Base-by-base conservation (phyloP, 1,140 invertebrate species). In the Polyergus mexicanus region DNA sequence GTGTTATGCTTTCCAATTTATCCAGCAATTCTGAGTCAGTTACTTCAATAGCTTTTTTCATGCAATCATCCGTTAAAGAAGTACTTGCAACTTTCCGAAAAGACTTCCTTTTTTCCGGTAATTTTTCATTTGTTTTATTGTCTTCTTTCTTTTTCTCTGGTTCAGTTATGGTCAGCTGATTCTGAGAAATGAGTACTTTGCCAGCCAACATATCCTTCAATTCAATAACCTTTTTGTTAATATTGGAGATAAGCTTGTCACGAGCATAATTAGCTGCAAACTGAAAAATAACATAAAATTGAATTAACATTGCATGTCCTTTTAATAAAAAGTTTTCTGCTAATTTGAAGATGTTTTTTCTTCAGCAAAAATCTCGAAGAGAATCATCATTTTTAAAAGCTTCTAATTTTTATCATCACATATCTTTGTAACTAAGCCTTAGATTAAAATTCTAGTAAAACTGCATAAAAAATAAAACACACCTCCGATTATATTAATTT, bases 181-280 rank as follows among this genome's bases (percentile, higher is more conserved):
- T 93, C 89, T 86, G 78, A 85, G 94, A 86, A 62, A 92, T 75
- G 0, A 54, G 11, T 63, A 38, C 16, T 95, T 96, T 97, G 3
- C 97, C 97, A 83, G 96, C 95, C 86, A 97, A 96, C 41, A 97
- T 94, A 89, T 97, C 96, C 94, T 97, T 97, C 44, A 97, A 94
- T 92, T 97, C 96, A 32, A 97, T 95, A 35, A 98, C 96, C 95
- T 97, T 97, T 92, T 97, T 96, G 89, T 96, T 97, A 56, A 98
- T 95, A 92, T 96, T 97, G 91, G 97, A 96, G 84, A 98, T 96
- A 16, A 98, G 95, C 86, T 98, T 97, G 89, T 98, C 97, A 92
- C 97, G 97, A 25, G 98, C 98, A 95, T 98, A 99, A 92, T 99
- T 98, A 16, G 98, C 98, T 72, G 98, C 98, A 96, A 98, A 98